These are phyloP conservation scores for Yponomeuta plumbellus DNA, from an alignment of 2,888 invertebrate species.

Conservation along the genomic window DNA sequence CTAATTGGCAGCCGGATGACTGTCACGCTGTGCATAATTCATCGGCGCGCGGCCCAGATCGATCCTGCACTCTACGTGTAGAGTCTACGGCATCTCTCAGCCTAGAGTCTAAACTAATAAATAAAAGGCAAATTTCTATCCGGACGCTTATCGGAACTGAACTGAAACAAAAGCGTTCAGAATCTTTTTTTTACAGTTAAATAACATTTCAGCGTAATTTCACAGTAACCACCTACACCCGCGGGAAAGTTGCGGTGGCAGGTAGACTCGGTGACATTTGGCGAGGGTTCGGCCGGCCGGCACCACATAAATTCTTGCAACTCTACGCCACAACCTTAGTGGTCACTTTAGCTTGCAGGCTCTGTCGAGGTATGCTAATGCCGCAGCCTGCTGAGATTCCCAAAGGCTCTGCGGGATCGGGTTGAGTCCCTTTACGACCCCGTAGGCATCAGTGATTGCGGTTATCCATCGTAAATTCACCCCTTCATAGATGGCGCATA, in stretches of 20 bases:
- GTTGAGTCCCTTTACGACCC: conserved; percentile 38
- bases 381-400: conserved; percentile 24
- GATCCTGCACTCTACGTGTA: conserved; percentile 28
- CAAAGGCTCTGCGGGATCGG: conserved; percentile 25
- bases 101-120: no score
- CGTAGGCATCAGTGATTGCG: conserved; percentile 28
- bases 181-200: neutral
- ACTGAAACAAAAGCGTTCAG: neutral
- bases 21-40: conserved; percentile 22
- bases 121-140: no score
- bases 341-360: neutral
- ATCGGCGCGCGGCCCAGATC: conserved; percentile 29
- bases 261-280: conserved; percentile 48
- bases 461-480: conserved; percentile 35
- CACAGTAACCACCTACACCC: conserved; percentile 29
- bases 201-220: neutral
- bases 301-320: neutral
- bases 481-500: conserved; percentile 17
- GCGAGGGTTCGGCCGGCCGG: conserved; percentile 32
- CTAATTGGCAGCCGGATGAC: conserved; percentile 28
- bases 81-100: conserved; percentile 14
- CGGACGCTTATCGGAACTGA: neutral
- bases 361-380: conserved; percentile 34
- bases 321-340: neutral
- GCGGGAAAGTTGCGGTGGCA: conserved; percentile 22